A percentile compares a stretch with the other conserved stretches of the same genome.
phyloP scores from a whole-genome alignment of 1,140 invertebrate genomes.

The Papilio polyxenes region DNA sequence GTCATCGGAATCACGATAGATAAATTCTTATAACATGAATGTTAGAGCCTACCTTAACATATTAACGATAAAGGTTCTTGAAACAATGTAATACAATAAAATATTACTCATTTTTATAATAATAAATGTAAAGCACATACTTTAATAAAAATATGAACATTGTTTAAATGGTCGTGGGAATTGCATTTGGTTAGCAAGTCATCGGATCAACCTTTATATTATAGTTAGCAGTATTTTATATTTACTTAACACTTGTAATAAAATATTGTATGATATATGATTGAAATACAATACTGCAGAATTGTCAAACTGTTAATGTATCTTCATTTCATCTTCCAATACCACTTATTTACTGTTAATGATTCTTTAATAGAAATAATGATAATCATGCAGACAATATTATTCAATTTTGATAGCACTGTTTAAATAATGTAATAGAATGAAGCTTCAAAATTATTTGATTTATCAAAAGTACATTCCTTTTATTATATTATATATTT shows the following conservation, averaged over 20 bases:
- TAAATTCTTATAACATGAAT: slow-evolving; percentile 20
- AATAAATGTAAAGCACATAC: not conserved
- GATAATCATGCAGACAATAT: too few species aligned
- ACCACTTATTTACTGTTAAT: too few species aligned
- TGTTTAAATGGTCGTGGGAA: slow-evolving; percentile 15
- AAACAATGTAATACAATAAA: not conserved
- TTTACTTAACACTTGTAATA: not conserved
- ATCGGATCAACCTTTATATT: not conserved
- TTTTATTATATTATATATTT: too few species aligned
- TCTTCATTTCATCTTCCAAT: too few species aligned
- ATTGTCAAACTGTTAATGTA: too few species aligned
- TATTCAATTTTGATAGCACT: too few species aligned
- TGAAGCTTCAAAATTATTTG: too few species aligned
- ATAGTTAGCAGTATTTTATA: not conserved
- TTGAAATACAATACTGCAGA: too few species aligned
- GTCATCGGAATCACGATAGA: not conserved
- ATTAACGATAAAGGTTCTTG: not conserved
- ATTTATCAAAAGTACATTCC: too few species aligned
- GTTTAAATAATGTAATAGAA: too few species aligned
- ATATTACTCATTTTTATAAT: slow-evolving; percentile 10
- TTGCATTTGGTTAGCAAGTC: not conserved
- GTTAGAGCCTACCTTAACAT: not conserved
- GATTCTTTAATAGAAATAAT: too few species aligned
- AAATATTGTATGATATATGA: too few species aligned
- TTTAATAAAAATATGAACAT: slow-evolving; percentile 34